Base-by-base conservation (phyloP, 2,797 vertebrate species). In the Melanogrammus aeglefinus region DNA sequence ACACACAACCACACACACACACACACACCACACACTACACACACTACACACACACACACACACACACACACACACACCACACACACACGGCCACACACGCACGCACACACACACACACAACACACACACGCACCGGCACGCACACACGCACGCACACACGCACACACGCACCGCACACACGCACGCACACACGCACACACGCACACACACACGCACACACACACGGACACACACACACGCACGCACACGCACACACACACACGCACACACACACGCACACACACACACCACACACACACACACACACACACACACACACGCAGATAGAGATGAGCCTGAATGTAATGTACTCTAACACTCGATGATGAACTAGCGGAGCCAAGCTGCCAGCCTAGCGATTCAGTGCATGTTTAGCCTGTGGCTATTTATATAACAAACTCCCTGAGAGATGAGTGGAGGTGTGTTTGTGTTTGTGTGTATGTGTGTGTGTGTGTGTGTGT, bases 21-120 rank as follows among this genome's bases (percentile, higher is more conserved):
- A 82, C 77, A 78, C 70, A 86, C 71, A 78, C 75, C 81, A 72
- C n/a, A n/a, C n/a, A n/a, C n/a, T n/a, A n/a, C n/a, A n/a, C n/a
- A n/a, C n/a, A n/a, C n/a, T n/a, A 79, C 76, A 80, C 70, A 81
- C 77, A 78, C 57, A 84, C 66, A 78, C 75, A 81, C 72, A 51
- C 18, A 1, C 51, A 57, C 51, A n/a, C 51, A 84, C 75, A 80
- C 44, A 75, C 69, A 78, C 72, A 24, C n/a, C 76, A n/a, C n/a
- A n/a, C n/a, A n/a, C n/a, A n/a, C n/a, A n/a, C n/a, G n/a, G n/a
- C n/a, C n/a, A n/a, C n/a, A n/a, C n/a, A n/a, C n/a, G n/a, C n/a
- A n/a, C n/a, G n/a, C n/a, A n/a, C n/a, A n/a, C n/a, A n/a, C n/a
- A n/a, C n/a, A n/a, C n/a, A n/a, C n/a, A n/a, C n/a, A n/a, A n/a